These are phyloP conservation scores for Melanotaenia maccullochi DNA, from an alignment of 2,797 vertebrate species.

Conservation along the genomic window DNA sequence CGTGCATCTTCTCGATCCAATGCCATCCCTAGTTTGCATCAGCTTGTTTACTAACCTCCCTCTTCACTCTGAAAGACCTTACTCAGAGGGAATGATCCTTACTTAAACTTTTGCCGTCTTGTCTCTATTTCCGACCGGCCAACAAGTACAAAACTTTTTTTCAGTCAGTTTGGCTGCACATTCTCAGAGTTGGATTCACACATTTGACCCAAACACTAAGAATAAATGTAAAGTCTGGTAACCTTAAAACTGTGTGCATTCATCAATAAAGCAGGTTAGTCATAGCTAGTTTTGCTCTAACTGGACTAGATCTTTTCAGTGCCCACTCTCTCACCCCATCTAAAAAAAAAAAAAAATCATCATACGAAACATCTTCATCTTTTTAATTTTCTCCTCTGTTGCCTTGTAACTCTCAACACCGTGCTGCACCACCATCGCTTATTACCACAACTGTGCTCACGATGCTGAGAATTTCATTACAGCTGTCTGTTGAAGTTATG, in stretches of 20 bases:
- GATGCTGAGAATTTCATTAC: constrained; percentile 79
- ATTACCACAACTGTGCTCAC: constrained; percentile 76
- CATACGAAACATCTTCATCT: constrained; percentile 66
- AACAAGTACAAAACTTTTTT: constrained; percentile 36
- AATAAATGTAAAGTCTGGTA: constrained; percentile 24
- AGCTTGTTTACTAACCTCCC: constrained; percentile 65
- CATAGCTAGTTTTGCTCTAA: constrained; percentile 8
- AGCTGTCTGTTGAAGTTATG: constrained; percentile 80
- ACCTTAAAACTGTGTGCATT: constrained; percentile 57
- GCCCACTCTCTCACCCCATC: background rate
- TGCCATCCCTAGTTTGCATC: constrained; percentile 50
- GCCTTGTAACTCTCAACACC: constrained; percentile 70
- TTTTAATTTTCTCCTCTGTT: constrained; percentile 81
- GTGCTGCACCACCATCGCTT: constrained; percentile 57
- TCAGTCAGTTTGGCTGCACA: constrained; percentile 31
- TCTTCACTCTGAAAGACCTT: constrained; percentile 44
- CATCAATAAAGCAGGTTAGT: constrained; percentile 14
- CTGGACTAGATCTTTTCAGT: constrained; percentile 9
- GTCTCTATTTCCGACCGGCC: constrained; percentile 34
- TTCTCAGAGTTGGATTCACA: constrained; percentile 11
- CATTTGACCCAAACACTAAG: constrained; percentile 19
- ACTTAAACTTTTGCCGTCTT: constrained; percentile 33
- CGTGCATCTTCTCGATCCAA: constrained; percentile 43
- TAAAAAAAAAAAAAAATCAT: constrained; percentile 47
- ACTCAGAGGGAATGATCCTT: constrained; percentile 62